Evolutionary conservation across 1,140 invertebrate genomes (phyloP), one percentile per base, ranked within the genome.

Genomic region (Lepidurus arcticus): DNA sequence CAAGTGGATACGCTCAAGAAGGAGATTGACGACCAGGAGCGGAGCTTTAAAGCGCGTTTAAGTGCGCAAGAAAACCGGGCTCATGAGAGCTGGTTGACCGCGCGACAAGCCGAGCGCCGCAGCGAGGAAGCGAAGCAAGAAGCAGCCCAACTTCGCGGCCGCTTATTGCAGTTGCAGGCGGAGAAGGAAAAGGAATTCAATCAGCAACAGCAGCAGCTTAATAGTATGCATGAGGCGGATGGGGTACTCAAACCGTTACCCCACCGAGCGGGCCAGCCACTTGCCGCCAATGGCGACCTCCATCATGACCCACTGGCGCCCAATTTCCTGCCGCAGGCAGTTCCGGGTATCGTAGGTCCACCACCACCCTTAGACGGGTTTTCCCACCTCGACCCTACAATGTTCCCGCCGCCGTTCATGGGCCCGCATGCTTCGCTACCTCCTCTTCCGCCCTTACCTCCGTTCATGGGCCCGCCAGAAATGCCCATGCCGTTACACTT

Each of bases 11-110:
- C 89, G 73, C 83, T 93, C 73, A 91, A 92, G 77, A 88, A 91
- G 75, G 92, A 94, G 86, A 90, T 94, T 47, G 86, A 92, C 11
- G 91, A 93, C 77, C 92, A 93, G 85, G 91, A 93, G 83, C 90
- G 91, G 24, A 89, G 90, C 76, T 90, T 92, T 77, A 93, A 93
- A 83, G 88, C 87, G 75, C 91, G 92, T 81, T 89, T 93, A 81
- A 88, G 91, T 73, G 86, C 88, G 78, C 85, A 92, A 65, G 92
- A 94, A 84, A 90, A 91, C 79, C 91, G 92, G 79, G 88, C 90
- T 21, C 92, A 94, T 82, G 90, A 91, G 81, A 91, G 92, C 82
- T 94, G 92, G 92, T 87, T 88, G 24, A 86, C 89, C 74, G 90
- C 91, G 9, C 87, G 92, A 75, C 91, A 92, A 82, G 89, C 90